Percentiles rank a stretch among this genome's conserved stretches.
Evolutionary conservation across 2,797 vertebrate species (phyloP).

Genomic region (Pipistrellus nathusii): DNA sequence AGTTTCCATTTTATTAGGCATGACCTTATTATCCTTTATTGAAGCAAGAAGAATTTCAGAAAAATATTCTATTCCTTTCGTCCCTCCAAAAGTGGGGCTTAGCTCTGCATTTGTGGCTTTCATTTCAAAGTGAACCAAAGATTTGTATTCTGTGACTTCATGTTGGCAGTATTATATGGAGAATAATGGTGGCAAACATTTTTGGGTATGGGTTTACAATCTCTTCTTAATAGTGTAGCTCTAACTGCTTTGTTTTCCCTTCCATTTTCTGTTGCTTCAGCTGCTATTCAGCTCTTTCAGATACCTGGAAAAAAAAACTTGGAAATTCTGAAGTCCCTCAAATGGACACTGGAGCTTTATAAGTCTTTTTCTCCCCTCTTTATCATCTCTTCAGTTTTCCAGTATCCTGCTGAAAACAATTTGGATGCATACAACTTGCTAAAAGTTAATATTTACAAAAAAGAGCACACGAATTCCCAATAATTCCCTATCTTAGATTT

Average conservation of each 20-base stretch:
- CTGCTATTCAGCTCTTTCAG: conserved; percentile 9
- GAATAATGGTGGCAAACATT: conserved; percentile 39
- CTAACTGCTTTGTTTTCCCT: conserved; percentile 6
- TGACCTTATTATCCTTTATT: conserved; percentile 63
- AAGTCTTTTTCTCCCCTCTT: conserved; percentile 33
- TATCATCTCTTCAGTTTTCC: conserved; percentile 53
- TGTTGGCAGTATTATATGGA: conserved; percentile 36
- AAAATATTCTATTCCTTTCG: conserved; percentile 52
- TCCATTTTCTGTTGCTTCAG: conserved; percentile 43
- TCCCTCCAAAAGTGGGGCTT: conserved; percentile 23
- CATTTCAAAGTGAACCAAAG: conserved; percentile 60
- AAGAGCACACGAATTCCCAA: not conserved
- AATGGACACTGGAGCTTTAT: conserved; percentile 30
- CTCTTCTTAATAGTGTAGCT: not conserved
- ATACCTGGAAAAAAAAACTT: not conserved
- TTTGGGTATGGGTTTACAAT: conserved; percentile 18
- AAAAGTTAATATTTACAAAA: conserved; percentile 65
- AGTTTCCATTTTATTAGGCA: conserved; percentile 72
- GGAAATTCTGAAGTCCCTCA: conserved; percentile 53
- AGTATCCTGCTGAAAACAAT: conserved; percentile 14
- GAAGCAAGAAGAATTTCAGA: conserved; percentile 60
- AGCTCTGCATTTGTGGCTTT: conserved; percentile 51
- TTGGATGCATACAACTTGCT: conserved; percentile 63
- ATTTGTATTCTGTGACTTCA: conserved; percentile 50
- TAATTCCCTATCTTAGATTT: conserved; percentile 46